Evolutionary conservation across 1,140 invertebrate genomes (phyloP), one percentile per base, ranked within the genome.

Genomic region (Campodea augens): DNA sequence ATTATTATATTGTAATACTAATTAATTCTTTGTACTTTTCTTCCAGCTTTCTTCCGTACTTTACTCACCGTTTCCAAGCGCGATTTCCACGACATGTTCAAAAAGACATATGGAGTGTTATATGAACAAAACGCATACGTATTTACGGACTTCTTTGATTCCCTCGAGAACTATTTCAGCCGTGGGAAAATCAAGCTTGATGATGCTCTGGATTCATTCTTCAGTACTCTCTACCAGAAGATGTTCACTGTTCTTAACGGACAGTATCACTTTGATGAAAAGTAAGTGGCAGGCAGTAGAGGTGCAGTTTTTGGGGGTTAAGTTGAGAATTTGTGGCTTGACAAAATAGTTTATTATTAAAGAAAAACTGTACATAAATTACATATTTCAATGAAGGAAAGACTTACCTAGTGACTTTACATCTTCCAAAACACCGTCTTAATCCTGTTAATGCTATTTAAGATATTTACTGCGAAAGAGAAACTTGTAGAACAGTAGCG

Each of bases 161-260:
- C 92, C 54, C 67, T 98, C 49, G 86, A 91, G 57, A 76, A 73
- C 51, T 98, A 96, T 60, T 95, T 92, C 65, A 67, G 71, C 2
- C 75, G 74, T 48, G 88, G 88, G 15, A 67, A 78, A 53, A 73
- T 83, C 7, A 77, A 91, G 58, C 72, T 97, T 10, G 72, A 79
- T 25, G 75, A 78, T 15, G 79, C 83, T 18, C 79, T 97, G 77
- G 83, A 96, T 52, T 75, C 75, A 45, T 98, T 98, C 67, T 98
- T 97, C 67, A 78, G 74, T 41, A 81, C 77, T 3, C 73, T 97
- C 0, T 91, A 96, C 58, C 81, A 91, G 61, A 88, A 86, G 59
- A 96, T 98, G 89, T 97, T 97, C 64, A 81, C 76, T 0, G 87
- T 96, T 21, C 66, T 96, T 47, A 96, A 97, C 62, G 70, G 75